These are phyloP conservation scores for Parasteatoda lunata DNA, from an alignment of 2,888 invertebrate genomes.

Conservation along the genomic window DNA sequence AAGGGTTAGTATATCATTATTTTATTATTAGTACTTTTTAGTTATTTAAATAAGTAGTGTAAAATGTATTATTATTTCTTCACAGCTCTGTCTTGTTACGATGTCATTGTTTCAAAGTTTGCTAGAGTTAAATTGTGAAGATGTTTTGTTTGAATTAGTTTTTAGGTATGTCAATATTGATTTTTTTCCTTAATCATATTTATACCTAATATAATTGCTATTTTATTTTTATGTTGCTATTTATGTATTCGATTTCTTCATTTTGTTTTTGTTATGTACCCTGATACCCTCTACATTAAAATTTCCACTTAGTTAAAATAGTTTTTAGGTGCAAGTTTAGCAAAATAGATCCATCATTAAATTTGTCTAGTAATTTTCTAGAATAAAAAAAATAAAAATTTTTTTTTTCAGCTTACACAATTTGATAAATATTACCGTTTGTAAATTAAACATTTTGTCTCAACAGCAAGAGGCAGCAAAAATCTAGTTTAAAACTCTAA, in stretches of 20 bases:
- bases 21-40: background rate
- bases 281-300: too few species aligned
- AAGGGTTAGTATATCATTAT: conserved; percentile 78
- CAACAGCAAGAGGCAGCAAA: too few species aligned
- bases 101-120: conserved; percentile 92
- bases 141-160: conserved; percentile 93
- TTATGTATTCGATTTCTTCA: background rate
- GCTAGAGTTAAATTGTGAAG: conserved; percentile 94
- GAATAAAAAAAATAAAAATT: too few species aligned
- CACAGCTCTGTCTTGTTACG: conserved; percentile 84
- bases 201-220: background rate
- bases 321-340: too few species aligned
- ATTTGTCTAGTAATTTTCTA: too few species aligned
- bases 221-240: background rate
- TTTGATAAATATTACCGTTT: too few species aligned
- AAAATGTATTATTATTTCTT: conserved; percentile 5
- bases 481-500: too few species aligned
- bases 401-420: too few species aligned
- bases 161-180: conserved; percentile 76
- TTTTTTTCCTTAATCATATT: background rate
- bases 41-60: background rate
- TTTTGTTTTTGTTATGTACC: background rate
- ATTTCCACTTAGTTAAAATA: too few species aligned
- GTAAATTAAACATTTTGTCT: too few species aligned
- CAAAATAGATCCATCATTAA: too few species aligned